Conservation (phyloP, 2,797 vertebrate species). For the Sarcoramphus papa region DNA sequence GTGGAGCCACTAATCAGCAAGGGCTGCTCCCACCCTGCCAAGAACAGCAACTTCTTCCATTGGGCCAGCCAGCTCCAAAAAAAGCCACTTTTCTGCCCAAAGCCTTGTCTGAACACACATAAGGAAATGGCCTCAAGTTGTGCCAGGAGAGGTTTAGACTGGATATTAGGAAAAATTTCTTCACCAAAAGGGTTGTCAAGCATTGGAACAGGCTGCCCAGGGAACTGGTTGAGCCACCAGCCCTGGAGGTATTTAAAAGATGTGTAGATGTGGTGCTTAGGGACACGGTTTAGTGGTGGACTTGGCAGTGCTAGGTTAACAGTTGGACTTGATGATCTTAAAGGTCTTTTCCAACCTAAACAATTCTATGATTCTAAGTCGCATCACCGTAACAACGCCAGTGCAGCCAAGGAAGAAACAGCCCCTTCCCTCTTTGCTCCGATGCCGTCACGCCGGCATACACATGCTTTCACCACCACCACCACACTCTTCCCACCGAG, state of each 20-base stretch:
- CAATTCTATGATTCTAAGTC: neutral
- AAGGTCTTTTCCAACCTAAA: too few relatives aligned
- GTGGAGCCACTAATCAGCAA: neutral
- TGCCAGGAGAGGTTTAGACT: neutral
- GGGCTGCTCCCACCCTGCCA: neutral
- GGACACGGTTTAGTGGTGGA: too few relatives aligned
- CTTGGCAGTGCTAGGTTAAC: too few relatives aligned
- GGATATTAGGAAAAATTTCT: neutral
- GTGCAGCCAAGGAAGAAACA: neutral
- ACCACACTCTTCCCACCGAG: rapidly evolving
- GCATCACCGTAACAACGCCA: neutral
- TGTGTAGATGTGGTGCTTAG: too few relatives aligned
- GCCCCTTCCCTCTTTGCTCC: neutral
- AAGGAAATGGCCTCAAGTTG: neutral
- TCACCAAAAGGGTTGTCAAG: too few relatives aligned
- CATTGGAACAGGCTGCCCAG: too few relatives aligned
- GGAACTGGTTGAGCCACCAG: too few relatives aligned
- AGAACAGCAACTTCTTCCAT: neutral
- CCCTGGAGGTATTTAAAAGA: too few relatives aligned
- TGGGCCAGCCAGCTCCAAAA: neutral
- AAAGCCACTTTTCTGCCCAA: neutral
- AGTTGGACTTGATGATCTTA: too few relatives aligned
- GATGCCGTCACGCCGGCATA: rapidly evolving
- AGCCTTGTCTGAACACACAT: neutral
- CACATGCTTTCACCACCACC: rapidly evolving